A percentile compares a stretch with the other conserved stretches of the same genome.
Evolutionary conservation across 2,888 invertebrate species (phyloP).

Genomic region (Ischnura elegans): DNA sequence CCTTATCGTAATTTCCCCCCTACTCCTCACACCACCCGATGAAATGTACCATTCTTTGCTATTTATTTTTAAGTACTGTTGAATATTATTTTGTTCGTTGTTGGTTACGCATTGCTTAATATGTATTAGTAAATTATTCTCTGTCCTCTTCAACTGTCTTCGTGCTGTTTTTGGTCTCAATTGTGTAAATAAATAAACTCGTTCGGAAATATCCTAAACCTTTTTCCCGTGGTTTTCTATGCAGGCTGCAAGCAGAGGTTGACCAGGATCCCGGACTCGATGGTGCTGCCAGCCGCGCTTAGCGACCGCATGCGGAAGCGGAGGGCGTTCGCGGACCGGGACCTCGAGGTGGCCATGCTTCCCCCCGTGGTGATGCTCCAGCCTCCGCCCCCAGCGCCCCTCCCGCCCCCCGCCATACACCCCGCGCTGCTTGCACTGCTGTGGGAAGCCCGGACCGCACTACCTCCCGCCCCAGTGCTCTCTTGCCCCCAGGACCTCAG

Average conservation of each 20-base stretch:
- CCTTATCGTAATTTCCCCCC: too few relatives aligned
- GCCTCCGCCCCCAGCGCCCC: conserved; percentile 59
- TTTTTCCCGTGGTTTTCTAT: too few relatives aligned
- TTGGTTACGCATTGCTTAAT: too few relatives aligned
- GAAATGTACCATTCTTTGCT: too few relatives aligned
- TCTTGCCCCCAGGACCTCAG: conserved; percentile 9
- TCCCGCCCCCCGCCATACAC: conserved; percentile 68
- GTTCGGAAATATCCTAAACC: too few relatives aligned
- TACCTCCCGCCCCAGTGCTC: not conserved
- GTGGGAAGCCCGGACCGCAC: not conserved
- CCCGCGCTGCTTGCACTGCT: conserved; percentile 53
- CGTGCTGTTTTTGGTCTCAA: too few relatives aligned
- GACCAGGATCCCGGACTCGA: conserved; percentile 69
- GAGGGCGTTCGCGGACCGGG: conserved; percentile 78
- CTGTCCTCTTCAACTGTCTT: too few relatives aligned
- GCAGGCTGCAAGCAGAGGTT: conserved; percentile 75
- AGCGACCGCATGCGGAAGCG: conserved; percentile 82
- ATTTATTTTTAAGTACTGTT: too few relatives aligned
- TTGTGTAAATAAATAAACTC: not conserved
- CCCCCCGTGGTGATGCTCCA: conserved; percentile 71
- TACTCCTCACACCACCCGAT: too few relatives aligned
- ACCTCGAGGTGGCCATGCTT: conserved; percentile 76
- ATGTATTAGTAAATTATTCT: too few relatives aligned
- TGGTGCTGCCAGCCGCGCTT: conserved; percentile 74
- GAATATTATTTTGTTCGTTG: too few relatives aligned